A percentile compares a stretch with the other conserved stretches of the same genome.
Conservation (phyloP, 2,113 vertebrate species). For the Pomatostomus ruficeps region DNA sequence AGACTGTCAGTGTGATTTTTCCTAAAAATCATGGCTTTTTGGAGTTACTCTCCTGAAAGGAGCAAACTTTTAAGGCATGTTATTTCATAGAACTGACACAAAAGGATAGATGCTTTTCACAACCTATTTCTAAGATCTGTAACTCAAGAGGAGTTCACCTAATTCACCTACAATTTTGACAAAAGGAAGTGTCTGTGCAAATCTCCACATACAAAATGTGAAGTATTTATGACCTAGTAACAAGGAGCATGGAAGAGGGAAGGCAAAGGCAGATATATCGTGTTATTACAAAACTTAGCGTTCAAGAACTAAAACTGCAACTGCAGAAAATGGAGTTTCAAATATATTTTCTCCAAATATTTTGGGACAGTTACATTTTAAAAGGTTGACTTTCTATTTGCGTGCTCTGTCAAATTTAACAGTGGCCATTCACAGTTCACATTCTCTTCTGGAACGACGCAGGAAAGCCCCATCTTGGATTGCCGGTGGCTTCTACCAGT, state of each 20-base stretch:
- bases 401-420: neutral
- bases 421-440: accelerated
- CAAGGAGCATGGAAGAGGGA: neutral
- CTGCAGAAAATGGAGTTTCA: neutral
- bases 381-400: neutral
- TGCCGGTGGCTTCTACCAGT: accelerated
- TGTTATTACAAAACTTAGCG: accelerated
- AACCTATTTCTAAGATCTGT: neutral
- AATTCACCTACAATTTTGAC: neutral
- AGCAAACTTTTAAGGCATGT: neutral
- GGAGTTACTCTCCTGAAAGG: neutral
- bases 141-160: neutral
- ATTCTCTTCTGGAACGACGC: neutral
- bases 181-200: neutral
- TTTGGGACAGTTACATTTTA: neutral
- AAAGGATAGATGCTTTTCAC: neutral
- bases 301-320: neutral
- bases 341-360: neutral
- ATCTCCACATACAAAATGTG: neutral
- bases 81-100: neutral
- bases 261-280: neutral
- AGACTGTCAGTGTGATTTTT: slow-evolving; percentile 27
- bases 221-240: neutral
- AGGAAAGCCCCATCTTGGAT: neutral
- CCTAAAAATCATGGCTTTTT: slow-evolving; percentile 31